Conservation (phyloP, 2,888 invertebrate species). For the Xiphydria camelus region DNA sequence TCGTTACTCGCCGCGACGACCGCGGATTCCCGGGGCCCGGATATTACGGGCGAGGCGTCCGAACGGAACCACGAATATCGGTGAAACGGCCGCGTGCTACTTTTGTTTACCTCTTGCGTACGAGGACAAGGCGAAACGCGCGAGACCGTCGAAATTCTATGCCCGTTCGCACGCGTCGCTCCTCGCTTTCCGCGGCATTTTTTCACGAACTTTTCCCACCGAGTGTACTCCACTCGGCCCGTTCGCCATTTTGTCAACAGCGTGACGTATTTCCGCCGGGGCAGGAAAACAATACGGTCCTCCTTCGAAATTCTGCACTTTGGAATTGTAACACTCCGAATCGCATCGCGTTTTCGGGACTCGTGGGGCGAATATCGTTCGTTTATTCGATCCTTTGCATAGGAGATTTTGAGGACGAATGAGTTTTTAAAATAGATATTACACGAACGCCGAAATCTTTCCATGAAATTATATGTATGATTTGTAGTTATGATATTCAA, state of each 20-base stretch:
- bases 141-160: slow-evolving; percentile 15
- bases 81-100: not conserved
- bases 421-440: too few relatives aligned
- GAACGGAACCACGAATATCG: slow-evolving; percentile 4
- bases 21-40: slow-evolving; percentile 13
- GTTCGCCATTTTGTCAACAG: slow-evolving; percentile 46
- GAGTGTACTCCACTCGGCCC: slow-evolving; percentile 40
- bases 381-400: too few relatives aligned
- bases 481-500: too few relatives aligned
- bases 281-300: too few relatives aligned
- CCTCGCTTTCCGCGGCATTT: slow-evolving; percentile 46
- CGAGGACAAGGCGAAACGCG: slow-evolving; percentile 4
- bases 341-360: too few relatives aligned
- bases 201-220: slow-evolving; percentile 41
- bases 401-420: too few relatives aligned
- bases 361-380: too few relatives aligned
- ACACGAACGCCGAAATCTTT: too few relatives aligned
- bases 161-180: slow-evolving; percentile 36
- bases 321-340: too few relatives aligned
- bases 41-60: slow-evolving; percentile 6
- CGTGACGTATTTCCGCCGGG: slow-evolving; percentile 21
- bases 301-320: too few relatives aligned
- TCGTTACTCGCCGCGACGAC: slow-evolving; percentile 41
- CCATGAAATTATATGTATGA: too few relatives aligned
- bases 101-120: slow-evolving; percentile 6